Conservation (phyloP, 2,797 vertebrate species). For the Phrynocephalus guinanensis region DNA sequence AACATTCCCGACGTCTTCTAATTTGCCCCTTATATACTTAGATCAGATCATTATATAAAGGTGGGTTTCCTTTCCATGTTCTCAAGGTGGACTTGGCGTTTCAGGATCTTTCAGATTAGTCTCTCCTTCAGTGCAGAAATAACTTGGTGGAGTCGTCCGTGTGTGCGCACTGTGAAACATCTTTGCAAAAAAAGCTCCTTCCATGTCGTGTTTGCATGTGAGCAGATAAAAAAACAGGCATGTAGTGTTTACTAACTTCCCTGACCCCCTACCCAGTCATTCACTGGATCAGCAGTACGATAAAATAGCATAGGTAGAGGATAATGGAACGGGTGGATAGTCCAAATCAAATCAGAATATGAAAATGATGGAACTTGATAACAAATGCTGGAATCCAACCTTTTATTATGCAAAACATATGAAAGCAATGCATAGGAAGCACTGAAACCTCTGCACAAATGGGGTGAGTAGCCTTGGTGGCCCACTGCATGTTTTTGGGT, state of each 20-base stretch:
- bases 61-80: not conserved
- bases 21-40: no score
- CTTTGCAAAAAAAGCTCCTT: not conserved
- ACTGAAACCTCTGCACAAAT: not conserved
- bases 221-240: not conserved
- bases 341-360: not conserved
- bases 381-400: not conserved
- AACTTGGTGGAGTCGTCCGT: not conserved
- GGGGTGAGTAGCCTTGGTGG: no score
- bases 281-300: not conserved
- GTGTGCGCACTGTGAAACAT: not conserved
- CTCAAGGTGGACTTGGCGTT: not conserved
- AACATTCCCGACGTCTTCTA: not conserved
- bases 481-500: no score
- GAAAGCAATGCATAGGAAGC: no score
- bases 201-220: not conserved
- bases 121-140: not conserved
- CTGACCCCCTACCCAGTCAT: not conserved
- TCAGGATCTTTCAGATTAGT: not conserved
- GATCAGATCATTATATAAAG: slow-evolving; percentile 18
- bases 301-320: not conserved
- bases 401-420: no score
- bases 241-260: no score
- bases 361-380: not conserved
- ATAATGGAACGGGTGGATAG: not conserved